A percentile compares a stretch with the other conserved stretches of the same genome.
Evolutionary conservation across 2,113 vertebrate species (phyloP).

Genomic region (Pygoscelis adeliae): DNA sequence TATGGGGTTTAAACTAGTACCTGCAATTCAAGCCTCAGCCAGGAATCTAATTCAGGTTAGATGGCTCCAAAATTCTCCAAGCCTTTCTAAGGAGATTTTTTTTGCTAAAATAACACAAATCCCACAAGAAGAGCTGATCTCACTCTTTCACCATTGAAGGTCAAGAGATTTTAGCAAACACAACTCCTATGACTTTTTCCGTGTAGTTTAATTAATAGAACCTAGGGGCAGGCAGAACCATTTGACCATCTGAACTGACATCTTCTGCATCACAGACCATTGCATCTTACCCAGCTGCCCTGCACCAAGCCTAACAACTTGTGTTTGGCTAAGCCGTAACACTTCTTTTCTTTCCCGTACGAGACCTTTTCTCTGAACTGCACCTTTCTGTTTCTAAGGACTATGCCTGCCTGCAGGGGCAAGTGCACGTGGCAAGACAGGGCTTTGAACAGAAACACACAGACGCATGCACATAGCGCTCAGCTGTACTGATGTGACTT

Average conservation of each 20-base stretch:
- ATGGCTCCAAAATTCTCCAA: neutral
- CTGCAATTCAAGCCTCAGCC: neutral
- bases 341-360: neutral
- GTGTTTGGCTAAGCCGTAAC: neutral
- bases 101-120: neutral
- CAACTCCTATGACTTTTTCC: neutral
- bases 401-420: slow-evolving; percentile 37
- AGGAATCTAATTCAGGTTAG: neutral
- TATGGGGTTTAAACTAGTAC: neutral
- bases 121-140: neutral
- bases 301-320: neutral
- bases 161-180: slow-evolving; percentile 28
- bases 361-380: slow-evolving; percentile 51
- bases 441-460: neutral
- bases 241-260: slow-evolving; percentile 36
- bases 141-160: neutral
- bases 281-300: neutral
- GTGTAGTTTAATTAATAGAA: slow-evolving; percentile 48
- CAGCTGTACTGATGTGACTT: neutral
- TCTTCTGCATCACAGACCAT: neutral
- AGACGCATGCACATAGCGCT: neutral
- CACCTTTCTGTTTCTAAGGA: slow-evolving; percentile 48
- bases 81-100: neutral
- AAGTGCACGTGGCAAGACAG: neutral
- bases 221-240: neutral